Evolutionary conservation across 2,888 invertebrate genomes (phyloP).

Genomic region (Formica aserva): DNA sequence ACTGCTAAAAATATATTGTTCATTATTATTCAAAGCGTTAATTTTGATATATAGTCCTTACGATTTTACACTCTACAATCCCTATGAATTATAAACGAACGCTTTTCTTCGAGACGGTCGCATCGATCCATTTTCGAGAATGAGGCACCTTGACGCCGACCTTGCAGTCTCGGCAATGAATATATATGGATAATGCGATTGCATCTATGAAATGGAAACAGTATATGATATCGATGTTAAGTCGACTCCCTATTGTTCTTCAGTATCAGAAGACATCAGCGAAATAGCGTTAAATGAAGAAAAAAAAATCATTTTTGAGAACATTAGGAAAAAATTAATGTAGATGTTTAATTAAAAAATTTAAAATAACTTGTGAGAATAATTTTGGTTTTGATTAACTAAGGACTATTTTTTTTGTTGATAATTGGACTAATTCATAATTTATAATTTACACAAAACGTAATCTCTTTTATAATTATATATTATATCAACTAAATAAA

Average conservation of each 20-base stretch:
- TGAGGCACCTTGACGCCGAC: conserved; percentile 60
- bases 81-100: conserved; percentile 42
- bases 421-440: not conserved
- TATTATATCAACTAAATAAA: not conserved
- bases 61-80: conserved; percentile 10
- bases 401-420: not conserved
- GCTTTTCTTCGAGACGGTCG: conserved; percentile 47
- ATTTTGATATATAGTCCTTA: not conserved
- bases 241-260: conserved; percentile 66
- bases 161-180: conserved; percentile 60
- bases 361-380: not conserved
- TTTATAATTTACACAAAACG: not conserved
- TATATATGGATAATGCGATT: conserved; percentile 53
- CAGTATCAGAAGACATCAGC: not conserved
- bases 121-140: conserved; percentile 60
- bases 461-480: not conserved
- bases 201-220: conserved; percentile 64
- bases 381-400: not conserved
- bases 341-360: not conserved
- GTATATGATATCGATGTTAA: conserved; percentile 67
- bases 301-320: not conserved
- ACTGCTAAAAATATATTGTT: not conserved
- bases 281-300: not conserved
- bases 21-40: conserved; percentile 2
- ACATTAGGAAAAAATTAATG: not conserved